A percentile compares a stretch with the other conserved stretches of the same genome.
These are phyloP conservation scores for Idris sp. DNA, from an alignment of 1,140 invertebrate species.

Conservation along the genomic window DNA sequence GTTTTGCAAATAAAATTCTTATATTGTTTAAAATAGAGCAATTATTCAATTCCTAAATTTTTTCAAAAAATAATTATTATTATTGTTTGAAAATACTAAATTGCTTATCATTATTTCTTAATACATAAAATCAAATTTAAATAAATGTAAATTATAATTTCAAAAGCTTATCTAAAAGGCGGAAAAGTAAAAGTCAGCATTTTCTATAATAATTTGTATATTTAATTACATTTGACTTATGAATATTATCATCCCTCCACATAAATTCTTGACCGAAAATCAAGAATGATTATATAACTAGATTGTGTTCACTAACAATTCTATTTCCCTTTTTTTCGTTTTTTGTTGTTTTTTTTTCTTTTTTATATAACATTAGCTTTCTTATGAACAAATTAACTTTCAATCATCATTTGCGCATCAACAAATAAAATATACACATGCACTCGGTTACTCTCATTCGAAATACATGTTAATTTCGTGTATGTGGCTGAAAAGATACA, in stretches of 20 bases:
- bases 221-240: conserved; percentile 65
- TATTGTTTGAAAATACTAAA: too few species aligned
- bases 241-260: conserved; percentile 63
- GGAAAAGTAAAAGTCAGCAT: not conserved
- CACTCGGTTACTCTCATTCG: conserved; percentile 23
- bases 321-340: too few species aligned
- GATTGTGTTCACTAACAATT: conserved; percentile 52
- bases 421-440: conserved; percentile 49
- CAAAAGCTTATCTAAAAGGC: too few species aligned
- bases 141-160: too few species aligned
- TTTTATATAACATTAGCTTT: conserved; percentile 60
- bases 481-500: conserved; percentile 62
- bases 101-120: too few species aligned
- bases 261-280: conserved; percentile 54
- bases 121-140: too few species aligned
- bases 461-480: conserved; percentile 43
- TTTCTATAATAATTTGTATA: conserved; percentile 60
- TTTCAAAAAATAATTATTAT: too few species aligned
- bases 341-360: too few species aligned
- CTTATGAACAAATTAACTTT: conserved; percentile 60
- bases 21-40: too few species aligned
- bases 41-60: too few species aligned
- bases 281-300: conserved; percentile 59
- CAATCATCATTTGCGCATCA: conserved; percentile 31
- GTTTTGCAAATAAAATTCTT: conserved; percentile 11